Percentiles rank a stretch among this genome's conserved stretches.
phyloP scores from a whole-genome alignment of 2,113 vertebrate genomes.

The Prionailurus bengalensis region DNA sequence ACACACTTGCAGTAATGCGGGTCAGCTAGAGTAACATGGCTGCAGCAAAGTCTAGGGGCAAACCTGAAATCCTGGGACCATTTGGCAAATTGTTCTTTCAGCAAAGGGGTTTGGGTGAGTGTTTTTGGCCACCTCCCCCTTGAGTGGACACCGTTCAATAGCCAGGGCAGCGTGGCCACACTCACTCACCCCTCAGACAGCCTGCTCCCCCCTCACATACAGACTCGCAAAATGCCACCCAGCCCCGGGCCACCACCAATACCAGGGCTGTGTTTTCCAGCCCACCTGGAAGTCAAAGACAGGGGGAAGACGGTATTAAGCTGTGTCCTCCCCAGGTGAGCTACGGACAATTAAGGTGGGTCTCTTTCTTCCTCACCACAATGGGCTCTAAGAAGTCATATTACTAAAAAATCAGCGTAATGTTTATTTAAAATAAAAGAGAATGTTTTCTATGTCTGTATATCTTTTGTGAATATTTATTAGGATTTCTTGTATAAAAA shows the following conservation, averaged over 20 bases:
- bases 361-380: conserved; percentile 64
- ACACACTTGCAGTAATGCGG: too few relatives aligned
- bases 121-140: neutral
- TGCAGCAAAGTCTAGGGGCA: neutral
- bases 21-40: fast-evolving
- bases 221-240: neutral
- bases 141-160: neutral
- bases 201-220: neutral
- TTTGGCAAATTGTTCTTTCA: neutral
- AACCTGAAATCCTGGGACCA: neutral
- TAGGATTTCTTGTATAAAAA: conserved; percentile 93
- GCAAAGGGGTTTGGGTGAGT: neutral
- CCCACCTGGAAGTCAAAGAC: conserved; percentile 48
- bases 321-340: conserved; percentile 63
- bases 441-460: conserved; percentile 89
- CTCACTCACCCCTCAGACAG: neutral
- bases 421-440: conserved; percentile 89
- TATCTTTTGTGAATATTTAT: conserved; percentile 98
- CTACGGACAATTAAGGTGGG: conserved; percentile 47
- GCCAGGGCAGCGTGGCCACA: neutral
- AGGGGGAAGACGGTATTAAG: conserved; percentile 18
- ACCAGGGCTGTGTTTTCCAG: conserved; percentile 16
- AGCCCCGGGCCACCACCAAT: neutral
- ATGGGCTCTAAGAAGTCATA: conserved; percentile 84
- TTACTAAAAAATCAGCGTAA: conserved; percentile 84